Base-by-base conservation (phyloP, 2,113 vertebrate species). In the Gnathonemus echidnorhynchus region DNA sequence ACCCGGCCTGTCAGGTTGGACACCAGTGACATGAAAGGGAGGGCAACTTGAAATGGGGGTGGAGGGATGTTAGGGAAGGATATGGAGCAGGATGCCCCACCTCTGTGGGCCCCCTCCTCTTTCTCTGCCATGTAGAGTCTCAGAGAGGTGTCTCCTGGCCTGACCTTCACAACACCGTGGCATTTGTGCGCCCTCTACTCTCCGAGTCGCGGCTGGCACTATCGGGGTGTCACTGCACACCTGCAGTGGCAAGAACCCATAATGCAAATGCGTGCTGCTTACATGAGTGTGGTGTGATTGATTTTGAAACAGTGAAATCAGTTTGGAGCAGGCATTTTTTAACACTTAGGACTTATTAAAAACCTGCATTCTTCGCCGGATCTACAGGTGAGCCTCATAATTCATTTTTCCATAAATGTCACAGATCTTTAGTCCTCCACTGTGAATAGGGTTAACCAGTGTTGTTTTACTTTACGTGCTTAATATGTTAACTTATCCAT, bases 1-100 rank as follows among this genome's bases (percentile, higher is more conserved):
- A 95, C 96, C 95, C 92, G 88, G 95, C 92, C 94, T 93, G 96
- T 96, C 96, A 96, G 91, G 92, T 93, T 95, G 93, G 95, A 94
- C 96, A 95, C 88, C 0, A 1, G 35, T 49, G 35, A 19, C 89
- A 24, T 24, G 85, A 49, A 49, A 35, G 88, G 39, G 86, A 92
- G 9, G 53, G 83, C 50, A 70, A n/a, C 46, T 27, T 39, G 53
- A 90, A 88, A 83, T 27, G 74, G 85, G 52, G 87, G 58, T 58
- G 24, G 84, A 11, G 74, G 74, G 35, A 15, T 19, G 5, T 39
- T 39, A 77, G 70, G 13, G 31, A 39, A 13, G 70, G 70, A 77
- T 77, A 31, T 42, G 6, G 49, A 21, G 35, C 42, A 39, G 84
- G 56, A 85, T 52, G 88, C 66, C 31, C 24, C 58, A 80, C 35